These are phyloP conservation scores for Tachyglossus aculeatus DNA, from an alignment of 2,797 vertebrate genomes.

Conservation along the genomic window DNA sequence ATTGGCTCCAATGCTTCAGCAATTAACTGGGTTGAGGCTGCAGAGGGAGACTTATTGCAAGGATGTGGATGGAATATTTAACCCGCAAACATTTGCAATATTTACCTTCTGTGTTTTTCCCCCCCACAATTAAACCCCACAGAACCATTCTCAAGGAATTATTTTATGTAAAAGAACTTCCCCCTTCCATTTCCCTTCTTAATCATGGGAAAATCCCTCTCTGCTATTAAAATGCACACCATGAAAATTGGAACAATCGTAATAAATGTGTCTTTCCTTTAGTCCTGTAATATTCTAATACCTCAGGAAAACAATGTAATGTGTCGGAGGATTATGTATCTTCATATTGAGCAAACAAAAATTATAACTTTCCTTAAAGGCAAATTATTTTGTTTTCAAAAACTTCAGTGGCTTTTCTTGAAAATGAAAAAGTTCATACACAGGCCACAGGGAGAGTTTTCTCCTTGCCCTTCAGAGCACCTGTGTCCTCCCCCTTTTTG, in stretches of 20 bases:
- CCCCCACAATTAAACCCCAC: constrained; percentile 54
- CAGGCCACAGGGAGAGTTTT: neutral
- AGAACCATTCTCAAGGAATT: constrained; percentile 62
- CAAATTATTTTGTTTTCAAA: constrained; percentile 30
- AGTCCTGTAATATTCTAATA: constrained; percentile 62
- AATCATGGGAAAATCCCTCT: constrained; percentile 68
- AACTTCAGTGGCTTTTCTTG: constrained; percentile 38
- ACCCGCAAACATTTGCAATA: constrained; percentile 68
- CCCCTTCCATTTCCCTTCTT: constrained; percentile 57
- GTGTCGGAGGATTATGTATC: constrained; percentile 61
- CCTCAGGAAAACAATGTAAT: neutral
- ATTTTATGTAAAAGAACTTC: constrained; percentile 49
- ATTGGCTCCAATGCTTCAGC: constrained; percentile 56
- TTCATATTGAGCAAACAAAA: constrained; percentile 55
- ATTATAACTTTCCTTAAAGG: constrained; percentile 49
- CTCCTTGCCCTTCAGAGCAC: no score
- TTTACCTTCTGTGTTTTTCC: constrained; percentile 61
- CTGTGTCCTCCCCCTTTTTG: no score
- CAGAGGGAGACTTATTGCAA: constrained; percentile 46
- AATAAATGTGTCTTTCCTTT: constrained; percentile 56
- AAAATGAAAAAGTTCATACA: constrained; percentile 35
- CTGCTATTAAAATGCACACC: constrained; percentile 69
- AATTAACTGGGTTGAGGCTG: constrained; percentile 66
- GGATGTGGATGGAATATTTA: constrained; percentile 66
- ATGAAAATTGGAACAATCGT: constrained; percentile 58